phyloP scores from a whole-genome alignment of 2,888 invertebrate genomes.

The Drosophila koepferae region DNA sequence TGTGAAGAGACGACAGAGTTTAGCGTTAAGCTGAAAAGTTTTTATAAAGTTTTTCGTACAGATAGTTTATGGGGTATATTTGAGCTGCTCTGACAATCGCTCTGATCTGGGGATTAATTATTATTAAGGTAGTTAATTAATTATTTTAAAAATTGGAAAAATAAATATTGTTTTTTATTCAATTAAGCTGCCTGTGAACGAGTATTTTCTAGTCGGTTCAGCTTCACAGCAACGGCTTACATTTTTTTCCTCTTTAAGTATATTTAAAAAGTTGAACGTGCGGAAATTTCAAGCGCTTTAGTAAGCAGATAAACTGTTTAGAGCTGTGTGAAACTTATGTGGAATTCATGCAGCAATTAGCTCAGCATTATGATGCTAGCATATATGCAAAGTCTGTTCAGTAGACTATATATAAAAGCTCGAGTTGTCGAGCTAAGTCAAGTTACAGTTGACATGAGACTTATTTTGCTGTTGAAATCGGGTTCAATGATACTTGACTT shows the following conservation, averaged over 20 bases:
- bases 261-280: background rate
- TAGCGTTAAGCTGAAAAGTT: slow-evolving; percentile 4
- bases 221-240: background rate
- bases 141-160: background rate
- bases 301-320: background rate
- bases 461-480: background rate
- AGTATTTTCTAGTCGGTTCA: background rate
- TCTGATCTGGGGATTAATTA: too few relatives aligned
- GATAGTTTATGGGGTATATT: background rate
- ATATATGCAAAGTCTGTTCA: background rate
- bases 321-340: background rate
- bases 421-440: background rate
- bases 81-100: background rate
- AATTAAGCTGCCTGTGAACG: background rate
- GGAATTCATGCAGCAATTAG: background rate
- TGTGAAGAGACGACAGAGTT: slow-evolving; percentile 1
- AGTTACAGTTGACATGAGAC: background rate
- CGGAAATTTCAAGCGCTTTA: background rate
- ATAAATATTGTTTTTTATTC: background rate
- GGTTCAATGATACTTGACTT: background rate
- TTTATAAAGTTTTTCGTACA: background rate
- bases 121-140: background rate
- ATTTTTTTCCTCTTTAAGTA: background rate
- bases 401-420: background rate
- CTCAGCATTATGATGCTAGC: background rate